Evolutionary conservation across 2,888 invertebrate species (phyloP).

Genomic region (Euphydryas editha): DNA sequence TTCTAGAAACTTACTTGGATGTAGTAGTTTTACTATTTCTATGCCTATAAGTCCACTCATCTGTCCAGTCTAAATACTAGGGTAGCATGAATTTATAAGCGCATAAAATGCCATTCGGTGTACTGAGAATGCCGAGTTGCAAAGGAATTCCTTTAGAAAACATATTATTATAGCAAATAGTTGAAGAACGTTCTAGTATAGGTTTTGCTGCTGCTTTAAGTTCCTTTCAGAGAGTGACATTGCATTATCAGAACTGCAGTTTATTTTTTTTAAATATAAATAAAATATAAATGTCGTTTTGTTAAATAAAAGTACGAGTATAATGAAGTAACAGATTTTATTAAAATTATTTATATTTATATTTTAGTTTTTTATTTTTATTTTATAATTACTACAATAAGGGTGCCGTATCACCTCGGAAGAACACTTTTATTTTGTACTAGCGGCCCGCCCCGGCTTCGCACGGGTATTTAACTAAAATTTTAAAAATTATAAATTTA

Average conservation of each 20-base stretch:
- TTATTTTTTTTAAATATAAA: too few species aligned
- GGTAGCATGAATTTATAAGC: constrained; percentile 20
- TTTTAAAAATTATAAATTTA: too few species aligned
- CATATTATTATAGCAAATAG: constrained; percentile 13
- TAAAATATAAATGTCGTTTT: too few species aligned
- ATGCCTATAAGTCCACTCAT: constrained; percentile 18
- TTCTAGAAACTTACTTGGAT: constrained; percentile 9
- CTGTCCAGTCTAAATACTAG: constrained; percentile 28
- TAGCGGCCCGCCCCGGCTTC: too few species aligned
- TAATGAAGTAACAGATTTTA: too few species aligned
- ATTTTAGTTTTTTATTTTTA: too few species aligned
- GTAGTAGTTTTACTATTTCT: constrained; percentile 21
- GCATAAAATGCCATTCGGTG: constrained; percentile 19
- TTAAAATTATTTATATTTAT: too few species aligned
- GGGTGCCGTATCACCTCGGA: too few species aligned
- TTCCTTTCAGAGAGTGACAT: neutral
- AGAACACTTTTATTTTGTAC: too few species aligned
- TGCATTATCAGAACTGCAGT: neutral
- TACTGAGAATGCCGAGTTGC: constrained; percentile 8
- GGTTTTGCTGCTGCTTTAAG: neutral
- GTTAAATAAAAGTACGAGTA: too few species aligned
- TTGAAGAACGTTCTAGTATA: neutral
- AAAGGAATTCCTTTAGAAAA: constrained; percentile 18
- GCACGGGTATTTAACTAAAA: too few species aligned
- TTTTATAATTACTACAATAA: too few species aligned